Evolutionary conservation across 2,888 invertebrate species (phyloP), one percentile per base, ranked within the genome.

Genomic region (Pandemis cinnamomeana): DNA sequence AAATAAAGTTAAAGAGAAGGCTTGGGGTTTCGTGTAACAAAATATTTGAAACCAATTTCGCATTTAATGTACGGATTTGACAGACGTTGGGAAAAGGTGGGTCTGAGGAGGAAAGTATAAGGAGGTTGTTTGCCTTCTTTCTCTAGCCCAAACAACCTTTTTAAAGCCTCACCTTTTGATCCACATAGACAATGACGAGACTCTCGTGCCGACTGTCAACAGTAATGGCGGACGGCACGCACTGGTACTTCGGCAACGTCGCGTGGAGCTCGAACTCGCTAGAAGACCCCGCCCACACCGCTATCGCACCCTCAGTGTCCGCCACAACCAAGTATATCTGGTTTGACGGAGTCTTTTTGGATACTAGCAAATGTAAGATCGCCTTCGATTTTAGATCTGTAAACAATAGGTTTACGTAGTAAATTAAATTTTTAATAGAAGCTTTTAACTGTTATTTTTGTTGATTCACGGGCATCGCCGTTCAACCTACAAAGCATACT

Each of bases 181-280:
- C 97, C 0, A 97, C 95, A 90, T 98, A 98, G 3, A 95, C 95
- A 10, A 97, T 94, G 48, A 97, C 95, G 7, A 98, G 87, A 61
- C 94, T 94, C 6, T 95, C 94, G 2, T 90, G 89, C 8, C 86
- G 87, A 20, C 95, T 93, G 83, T 97, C 96, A 61, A 98, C 93
- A 0, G 96, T 95, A 78, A 98, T 82, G 0, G 98, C 97, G 0
- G 97, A 97, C 0, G 97, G 96, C 53, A 96, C 95, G 76, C 95
- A 96, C 11, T 91, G 89, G 84, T 97, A 97, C 46, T 93, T 95
- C 0, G 98, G 98, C 78, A 98, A 88, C 68, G 95, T 95, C 75
- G 96, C 95, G 74, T 90, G 81, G 71, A 86, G 89, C 48, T 89
- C 87, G 72, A 88, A 91, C 77, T 87, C 93, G 80, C 79, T 91